Evolutionary conservation across 2,888 invertebrate genomes (phyloP).

Genomic region (Agriopis marginaria): DNA sequence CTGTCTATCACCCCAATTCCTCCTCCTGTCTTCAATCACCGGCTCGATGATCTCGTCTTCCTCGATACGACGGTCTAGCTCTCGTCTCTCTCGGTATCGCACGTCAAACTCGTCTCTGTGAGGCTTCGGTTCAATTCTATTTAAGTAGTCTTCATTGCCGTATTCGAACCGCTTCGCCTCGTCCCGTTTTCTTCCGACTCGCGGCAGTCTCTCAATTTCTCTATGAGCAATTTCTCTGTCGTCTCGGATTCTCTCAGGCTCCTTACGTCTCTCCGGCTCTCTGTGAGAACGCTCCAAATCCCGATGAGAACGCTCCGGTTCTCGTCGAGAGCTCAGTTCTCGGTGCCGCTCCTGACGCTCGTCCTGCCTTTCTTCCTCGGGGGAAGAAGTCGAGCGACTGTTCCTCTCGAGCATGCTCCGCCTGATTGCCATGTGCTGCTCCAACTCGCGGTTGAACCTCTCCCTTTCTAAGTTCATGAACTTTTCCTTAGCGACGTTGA

Average conservation of each 20-base stretch:
- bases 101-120: slow-evolving; percentile 74
- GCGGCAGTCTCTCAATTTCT: slow-evolving; percentile 78
- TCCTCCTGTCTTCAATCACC: slow-evolving; percentile 74
- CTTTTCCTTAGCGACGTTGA: slow-evolving; percentile 95
- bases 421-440: slow-evolving; percentile 82
- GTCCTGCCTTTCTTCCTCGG: slow-evolving; percentile 82
- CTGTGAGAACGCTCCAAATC: slow-evolving; percentile 70
- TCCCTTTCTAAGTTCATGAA: slow-evolving; percentile 93
- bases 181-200: slow-evolving; percentile 78
- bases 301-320: slow-evolving; percentile 79
- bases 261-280: slow-evolving; percentile 73
- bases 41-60: slow-evolving; percentile 82
- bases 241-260: slow-evolving; percentile 70
- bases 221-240: slow-evolving; percentile 63
- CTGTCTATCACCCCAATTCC: slow-evolving; percentile 79
- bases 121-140: slow-evolving; percentile 73
- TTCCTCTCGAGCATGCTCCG: slow-evolving; percentile 83
- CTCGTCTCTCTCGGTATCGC: slow-evolving; percentile 74
- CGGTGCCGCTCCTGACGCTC: slow-evolving; percentile 80
- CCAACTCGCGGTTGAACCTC: slow-evolving; percentile 85
- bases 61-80: slow-evolving; percentile 77
- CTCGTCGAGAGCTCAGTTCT: slow-evolving; percentile 76
- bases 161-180: slow-evolving; percentile 78
- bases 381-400: slow-evolving; percentile 85
- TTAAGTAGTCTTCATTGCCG: slow-evolving; percentile 77